Evolutionary conservation across 2,113 vertebrate species (phyloP), one percentile per base, ranked within the genome.

Genomic region (Irena cyanogastra): DNA sequence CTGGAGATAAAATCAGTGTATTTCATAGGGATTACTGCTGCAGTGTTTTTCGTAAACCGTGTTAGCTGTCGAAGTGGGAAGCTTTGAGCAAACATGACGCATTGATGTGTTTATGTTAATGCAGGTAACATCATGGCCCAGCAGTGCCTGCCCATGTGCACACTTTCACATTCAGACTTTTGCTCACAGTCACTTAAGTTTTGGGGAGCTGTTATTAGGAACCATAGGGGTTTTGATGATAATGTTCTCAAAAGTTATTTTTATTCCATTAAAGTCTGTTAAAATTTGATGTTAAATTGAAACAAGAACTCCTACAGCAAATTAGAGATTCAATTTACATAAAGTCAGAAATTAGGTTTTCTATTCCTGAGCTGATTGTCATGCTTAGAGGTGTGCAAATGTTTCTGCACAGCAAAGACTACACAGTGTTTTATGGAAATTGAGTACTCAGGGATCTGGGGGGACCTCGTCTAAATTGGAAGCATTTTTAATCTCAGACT

Each of bases 31-130:
- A 19, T 59, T 26, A 44, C 15, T 42, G 8, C 45, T 37, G 49
- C 35, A 13, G 44, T 5, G 16, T 39, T 24, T 61, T 21, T 44
- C n/a, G 7, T 4, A 21, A 39, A 41, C 54, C 13, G 6, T 45
- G 17, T 27, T 47, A 60, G 13, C 44, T 21, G 13, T 8, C 61
- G 6, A 8, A 49, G 18, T 6, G 63, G 45, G 42, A 57, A 74
- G 41, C 37, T 74, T 26, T 28, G 37, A 47, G 17, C 35, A 33
- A 39, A n/a, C 24, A 1, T 3, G 60, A 11, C 24, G 3, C 37
- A 6, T 5, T 0, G 3, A 4, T 31, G 42, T 35, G 1, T 71
- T 59, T 44, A 37, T 16, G 2, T 31, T 10, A 23, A 7, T 13
- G 23, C 5, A 6, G 17, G 50, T 24, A 33, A 31, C 27, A 5